phyloP scores from a whole-genome alignment of 2,888 invertebrate genomes.

The Heliconius aoede region DNA sequence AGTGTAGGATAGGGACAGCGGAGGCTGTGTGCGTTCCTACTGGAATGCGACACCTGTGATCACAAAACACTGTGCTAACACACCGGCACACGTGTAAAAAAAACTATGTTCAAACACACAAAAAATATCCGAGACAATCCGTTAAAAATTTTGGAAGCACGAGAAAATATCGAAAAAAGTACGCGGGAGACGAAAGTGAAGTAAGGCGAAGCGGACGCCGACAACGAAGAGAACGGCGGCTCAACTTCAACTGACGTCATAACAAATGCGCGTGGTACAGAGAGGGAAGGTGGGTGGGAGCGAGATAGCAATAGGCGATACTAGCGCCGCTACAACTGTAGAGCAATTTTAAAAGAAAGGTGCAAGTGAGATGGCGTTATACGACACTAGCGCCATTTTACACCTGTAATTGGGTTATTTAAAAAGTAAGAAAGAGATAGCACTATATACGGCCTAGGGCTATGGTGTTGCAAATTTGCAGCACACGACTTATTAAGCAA shows the following conservation, averaged over 20 bases:
- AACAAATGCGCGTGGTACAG: slow-evolving; percentile 49
- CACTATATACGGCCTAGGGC: background rate
- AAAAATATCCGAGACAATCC: slow-evolving; percentile 34
- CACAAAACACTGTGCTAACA: slow-evolving; percentile 69
- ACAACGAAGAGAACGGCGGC: slow-evolving; percentile 63
- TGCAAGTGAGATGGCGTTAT: slow-evolving; percentile 44
- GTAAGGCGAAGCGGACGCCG: slow-evolving; percentile 45
- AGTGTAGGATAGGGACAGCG: slow-evolving; percentile 56
- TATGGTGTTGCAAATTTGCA: slow-evolving; percentile 12
- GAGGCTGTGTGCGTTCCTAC: slow-evolving; percentile 75
- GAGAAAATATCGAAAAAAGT: slow-evolving; percentile 65
- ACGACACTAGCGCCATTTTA: slow-evolving; percentile 25
- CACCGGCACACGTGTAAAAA: slow-evolving; percentile 44
- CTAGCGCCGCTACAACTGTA: slow-evolving; percentile 70
- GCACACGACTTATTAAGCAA: slow-evolving; percentile 31
- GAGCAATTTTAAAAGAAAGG: background rate
- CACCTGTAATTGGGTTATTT: background rate
- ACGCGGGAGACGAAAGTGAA: slow-evolving; percentile 61
- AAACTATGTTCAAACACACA: slow-evolving; percentile 52
- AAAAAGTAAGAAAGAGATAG: slow-evolving; percentile 18
- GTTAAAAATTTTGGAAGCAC: slow-evolving; percentile 46
- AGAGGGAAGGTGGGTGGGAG: slow-evolving; percentile 48
- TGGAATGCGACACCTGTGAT: slow-evolving; percentile 80
- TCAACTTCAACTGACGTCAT: slow-evolving; percentile 67
- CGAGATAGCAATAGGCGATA: slow-evolving; percentile 49